These are phyloP conservation scores for Mustela lutreola DNA, from an alignment of 2,113 vertebrate species.

Conservation along the genomic window DNA sequence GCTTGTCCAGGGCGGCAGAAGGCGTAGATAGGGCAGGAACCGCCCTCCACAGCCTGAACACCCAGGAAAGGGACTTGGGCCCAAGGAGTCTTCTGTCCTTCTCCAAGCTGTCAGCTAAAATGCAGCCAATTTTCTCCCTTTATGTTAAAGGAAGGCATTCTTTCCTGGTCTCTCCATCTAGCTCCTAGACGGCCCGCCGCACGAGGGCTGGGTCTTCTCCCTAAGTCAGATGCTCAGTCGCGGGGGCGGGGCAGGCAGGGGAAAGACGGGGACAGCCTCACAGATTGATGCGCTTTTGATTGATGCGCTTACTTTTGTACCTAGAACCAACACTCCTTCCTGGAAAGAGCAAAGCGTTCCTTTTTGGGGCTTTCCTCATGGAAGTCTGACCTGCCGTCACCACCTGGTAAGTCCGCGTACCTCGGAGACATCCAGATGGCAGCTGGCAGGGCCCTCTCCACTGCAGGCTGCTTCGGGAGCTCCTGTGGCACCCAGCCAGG, in stretches of 20 bases:
- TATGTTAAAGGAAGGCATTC: neutral
- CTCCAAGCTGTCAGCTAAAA: neutral
- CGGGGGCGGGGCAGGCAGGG: too few relatives aligned
- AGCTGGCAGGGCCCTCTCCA: fast-evolving
- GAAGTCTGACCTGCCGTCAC: fast-evolving
- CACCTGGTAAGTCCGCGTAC: neutral
- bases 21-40: fast-evolving
- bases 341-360: neutral
- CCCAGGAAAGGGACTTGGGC: neutral
- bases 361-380: neutral
- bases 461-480: neutral
- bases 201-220: neutral
- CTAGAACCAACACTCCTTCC: neutral
- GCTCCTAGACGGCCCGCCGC: fast-evolving
- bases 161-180: neutral
- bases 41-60: too few relatives aligned
- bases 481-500: fast-evolving
- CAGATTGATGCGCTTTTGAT: too few relatives aligned
- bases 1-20: fast-evolving
- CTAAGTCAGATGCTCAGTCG: neutral
- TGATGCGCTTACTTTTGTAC: neutral
- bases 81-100: neutral
- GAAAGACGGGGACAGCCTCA: fast-evolving
- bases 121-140: neutral
- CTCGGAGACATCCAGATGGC: neutral